These are phyloP conservation scores for Drosophila hydei DNA, from an alignment of 1,140 invertebrate genomes.

Conservation along the genomic window DNA sequence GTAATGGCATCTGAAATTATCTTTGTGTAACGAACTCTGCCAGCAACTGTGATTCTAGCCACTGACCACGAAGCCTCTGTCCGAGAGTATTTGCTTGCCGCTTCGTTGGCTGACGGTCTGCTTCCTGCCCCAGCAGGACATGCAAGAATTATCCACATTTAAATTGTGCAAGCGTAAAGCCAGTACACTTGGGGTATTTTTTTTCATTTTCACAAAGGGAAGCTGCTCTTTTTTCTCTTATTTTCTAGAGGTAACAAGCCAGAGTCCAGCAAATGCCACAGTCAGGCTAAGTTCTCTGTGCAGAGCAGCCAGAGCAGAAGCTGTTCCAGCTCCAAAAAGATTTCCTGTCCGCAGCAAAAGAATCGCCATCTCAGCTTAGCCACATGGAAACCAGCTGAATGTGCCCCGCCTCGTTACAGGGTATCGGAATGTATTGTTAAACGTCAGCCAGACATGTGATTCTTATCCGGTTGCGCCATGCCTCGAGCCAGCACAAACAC, in stretches of 20 bases:
- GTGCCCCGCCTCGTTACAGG: neutral
- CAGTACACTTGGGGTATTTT: neutral
- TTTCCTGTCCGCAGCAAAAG: neutral
- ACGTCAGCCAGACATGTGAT: neutral
- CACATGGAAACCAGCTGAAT: neutral
- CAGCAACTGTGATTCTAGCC: neutral
- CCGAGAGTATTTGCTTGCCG: neutral
- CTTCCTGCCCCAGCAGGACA: neutral
- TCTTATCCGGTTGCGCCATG: constrained; percentile 18
- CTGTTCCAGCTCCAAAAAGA: constrained; percentile 12
- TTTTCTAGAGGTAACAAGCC: no score
- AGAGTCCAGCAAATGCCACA: constrained; percentile 19
- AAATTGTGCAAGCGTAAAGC: no score
- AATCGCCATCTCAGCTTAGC: neutral
- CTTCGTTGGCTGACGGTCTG: neutral
- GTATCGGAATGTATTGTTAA: constrained; percentile 4
- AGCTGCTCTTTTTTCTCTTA: no score
- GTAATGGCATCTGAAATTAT: constrained; percentile 8
- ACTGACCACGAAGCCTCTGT: neutral
- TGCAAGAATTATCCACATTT: constrained; percentile 6
- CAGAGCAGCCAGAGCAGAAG: constrained; percentile 28
- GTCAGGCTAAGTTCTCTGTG: constrained; percentile 17
- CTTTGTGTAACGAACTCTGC: neutral
- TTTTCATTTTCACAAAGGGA: neutral
- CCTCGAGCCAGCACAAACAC: neutral